These are phyloP conservation scores for Danaus melanippus DNA, from an alignment of 1,140 invertebrate species.

Conservation along the genomic window DNA sequence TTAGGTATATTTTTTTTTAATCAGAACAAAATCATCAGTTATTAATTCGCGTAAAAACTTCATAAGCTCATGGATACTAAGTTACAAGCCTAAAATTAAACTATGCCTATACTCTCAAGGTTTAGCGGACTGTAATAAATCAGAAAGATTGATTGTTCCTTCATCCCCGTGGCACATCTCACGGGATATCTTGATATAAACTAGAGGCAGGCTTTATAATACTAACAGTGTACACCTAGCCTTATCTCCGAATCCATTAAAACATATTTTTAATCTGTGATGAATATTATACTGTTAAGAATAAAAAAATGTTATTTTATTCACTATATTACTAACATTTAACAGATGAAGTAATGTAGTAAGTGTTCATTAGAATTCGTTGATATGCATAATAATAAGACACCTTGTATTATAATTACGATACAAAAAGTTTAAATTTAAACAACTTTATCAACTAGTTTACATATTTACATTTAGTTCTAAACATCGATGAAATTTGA, in stretches of 20 bases:
- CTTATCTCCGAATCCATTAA: background rate
- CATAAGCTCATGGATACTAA: slow-evolving; percentile 23
- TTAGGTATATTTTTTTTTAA: background rate
- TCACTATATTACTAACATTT: slow-evolving; percentile 15
- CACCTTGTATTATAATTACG: slow-evolving; percentile 54
- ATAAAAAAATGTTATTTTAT: slow-evolving; percentile 7
- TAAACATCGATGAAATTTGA: slow-evolving; percentile 13
- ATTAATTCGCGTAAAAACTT: slow-evolving; percentile 11
- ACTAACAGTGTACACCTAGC: too few relatives aligned
- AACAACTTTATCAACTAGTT: slow-evolving; percentile 14
- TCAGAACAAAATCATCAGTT: slow-evolving; percentile 8
- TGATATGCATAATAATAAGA: slow-evolving; percentile 71
- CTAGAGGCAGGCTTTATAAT: too few relatives aligned
- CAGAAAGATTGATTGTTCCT: slow-evolving; percentile 31
- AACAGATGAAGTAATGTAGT: slow-evolving; percentile 25
- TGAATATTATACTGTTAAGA: background rate
- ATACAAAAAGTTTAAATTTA: slow-evolving; percentile 25
- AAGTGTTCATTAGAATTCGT: slow-evolving; percentile 55
- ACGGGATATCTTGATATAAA: slow-evolving; percentile 10
- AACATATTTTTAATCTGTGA: background rate
- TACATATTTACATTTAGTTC: slow-evolving; percentile 38
- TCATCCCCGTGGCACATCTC: slow-evolving; percentile 16
- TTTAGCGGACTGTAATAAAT: slow-evolving; percentile 29
- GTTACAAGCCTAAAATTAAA: slow-evolving; percentile 22
- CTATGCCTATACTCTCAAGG: slow-evolving; percentile 20